Evolutionary conservation across 2,113 vertebrate species (phyloP).

Genomic region (Corapipo altera): DNA sequence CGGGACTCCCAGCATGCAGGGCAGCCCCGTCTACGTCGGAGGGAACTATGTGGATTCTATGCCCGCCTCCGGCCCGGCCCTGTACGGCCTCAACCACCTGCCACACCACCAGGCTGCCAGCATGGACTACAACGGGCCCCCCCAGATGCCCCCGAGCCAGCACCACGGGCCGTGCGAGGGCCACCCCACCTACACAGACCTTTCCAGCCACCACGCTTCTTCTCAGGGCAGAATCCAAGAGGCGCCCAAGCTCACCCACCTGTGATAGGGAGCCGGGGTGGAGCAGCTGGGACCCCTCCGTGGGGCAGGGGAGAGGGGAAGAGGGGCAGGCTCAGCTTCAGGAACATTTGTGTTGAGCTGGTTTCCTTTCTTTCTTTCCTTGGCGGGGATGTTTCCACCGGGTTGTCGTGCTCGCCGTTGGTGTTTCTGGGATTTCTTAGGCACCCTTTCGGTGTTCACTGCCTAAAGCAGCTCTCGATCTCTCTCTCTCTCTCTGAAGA

Average conservation of each 20-base stretch:
- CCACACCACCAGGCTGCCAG: conserved; percentile 87
- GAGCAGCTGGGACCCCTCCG: neutral
- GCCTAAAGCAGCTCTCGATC: neutral
- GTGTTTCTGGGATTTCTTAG: neutral
- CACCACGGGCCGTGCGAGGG: conserved; percentile 92
- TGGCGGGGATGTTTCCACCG: neutral
- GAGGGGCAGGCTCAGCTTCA: neutral
- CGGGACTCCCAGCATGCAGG: conserved; percentile 86
- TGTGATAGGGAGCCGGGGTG: conserved; percentile 80
- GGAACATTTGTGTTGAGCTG: conserved; percentile 18
- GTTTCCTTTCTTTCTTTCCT: neutral
- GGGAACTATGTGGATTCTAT: conserved; percentile 93
- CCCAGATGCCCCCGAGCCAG: conserved; percentile 84
- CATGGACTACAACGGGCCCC: conserved; percentile 93
- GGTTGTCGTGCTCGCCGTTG: neutral
- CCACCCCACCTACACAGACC: conserved; percentile 92
- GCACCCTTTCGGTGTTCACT: neutral
- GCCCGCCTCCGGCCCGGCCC: conserved; percentile 86
- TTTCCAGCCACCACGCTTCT: conserved; percentile 89
- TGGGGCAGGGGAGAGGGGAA: neutral
- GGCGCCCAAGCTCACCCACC: conserved; percentile 99
- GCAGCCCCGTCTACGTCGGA: conserved; percentile 91
- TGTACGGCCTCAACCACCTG: conserved; percentile 95
- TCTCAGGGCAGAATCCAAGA: conserved; percentile 99
- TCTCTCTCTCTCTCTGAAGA: neutral